These are phyloP conservation scores for Heteromyza rotundicornis DNA, from an alignment of 2,888 invertebrate genomes.

Conservation along the genomic window DNA sequence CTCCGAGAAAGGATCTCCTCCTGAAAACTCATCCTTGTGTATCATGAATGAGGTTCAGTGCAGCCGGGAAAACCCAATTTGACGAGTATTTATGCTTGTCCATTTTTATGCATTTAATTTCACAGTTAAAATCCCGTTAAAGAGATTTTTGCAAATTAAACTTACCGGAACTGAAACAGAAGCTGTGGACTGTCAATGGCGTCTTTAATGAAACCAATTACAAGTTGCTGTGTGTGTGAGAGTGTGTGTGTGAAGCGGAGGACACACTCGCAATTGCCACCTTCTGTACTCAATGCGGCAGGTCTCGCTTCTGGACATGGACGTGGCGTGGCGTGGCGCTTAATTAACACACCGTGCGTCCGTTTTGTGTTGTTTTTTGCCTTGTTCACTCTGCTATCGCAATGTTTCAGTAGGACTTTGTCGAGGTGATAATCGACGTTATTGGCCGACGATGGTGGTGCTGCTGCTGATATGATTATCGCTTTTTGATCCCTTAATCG, in stretches of 20 bases:
- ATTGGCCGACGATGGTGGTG: conserved; percentile 13
- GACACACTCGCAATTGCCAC: neutral
- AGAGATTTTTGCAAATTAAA: too few species aligned
- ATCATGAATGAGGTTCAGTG: too few species aligned
- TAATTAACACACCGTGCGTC: neutral
- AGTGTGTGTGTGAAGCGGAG: neutral
- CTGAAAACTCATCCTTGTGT: too few species aligned
- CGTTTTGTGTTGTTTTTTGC: neutral
- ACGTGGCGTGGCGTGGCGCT: neutral
- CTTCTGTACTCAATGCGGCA: neutral
- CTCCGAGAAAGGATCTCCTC: too few species aligned
- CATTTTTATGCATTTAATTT: too few species aligned
- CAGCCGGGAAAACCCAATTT: too few species aligned
- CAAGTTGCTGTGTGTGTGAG: conserved; percentile 22
- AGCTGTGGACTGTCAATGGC: too few species aligned
- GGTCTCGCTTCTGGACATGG: too few species aligned
- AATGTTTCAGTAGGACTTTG: neutral
- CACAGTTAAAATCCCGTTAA: too few species aligned
- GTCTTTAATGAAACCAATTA: conserved; percentile 39
- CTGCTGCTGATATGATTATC: conserved; percentile 36
- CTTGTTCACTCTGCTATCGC: too few species aligned
- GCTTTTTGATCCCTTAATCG: conserved; percentile 34
- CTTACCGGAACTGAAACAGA: too few species aligned
- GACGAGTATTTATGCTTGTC: too few species aligned
- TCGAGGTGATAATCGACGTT: conserved; percentile 11